Percentiles rank a stretch among this genome's conserved stretches.
Conservation (phyloP, 2,113 vertebrate species). For the Pteruthius melanotis region DNA sequence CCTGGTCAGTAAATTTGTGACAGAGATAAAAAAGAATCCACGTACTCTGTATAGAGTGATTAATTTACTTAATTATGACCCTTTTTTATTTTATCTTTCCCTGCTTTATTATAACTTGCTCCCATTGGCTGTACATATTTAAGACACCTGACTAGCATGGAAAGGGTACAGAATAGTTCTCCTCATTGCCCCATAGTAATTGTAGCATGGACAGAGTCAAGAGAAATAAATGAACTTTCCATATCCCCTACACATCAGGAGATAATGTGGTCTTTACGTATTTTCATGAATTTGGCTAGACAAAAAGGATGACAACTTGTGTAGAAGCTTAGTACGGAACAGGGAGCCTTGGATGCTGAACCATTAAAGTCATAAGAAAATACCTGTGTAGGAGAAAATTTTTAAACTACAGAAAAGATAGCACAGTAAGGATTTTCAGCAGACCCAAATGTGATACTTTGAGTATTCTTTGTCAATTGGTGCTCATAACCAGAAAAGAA, state of each 20-base stretch:
- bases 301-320: fast-evolving
- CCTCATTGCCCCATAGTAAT: neutral
- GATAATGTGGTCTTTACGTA: neutral
- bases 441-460: neutral
- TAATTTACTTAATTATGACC: neutral
- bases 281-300: neutral
- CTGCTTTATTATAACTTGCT: neutral
- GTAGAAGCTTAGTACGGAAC: neutral
- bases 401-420: neutral
- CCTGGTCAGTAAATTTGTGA: neutral
- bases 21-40: neutral
- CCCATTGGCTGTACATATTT: neutral
- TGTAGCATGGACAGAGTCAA: neutral
- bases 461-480: neutral
- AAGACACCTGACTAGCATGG: neutral
- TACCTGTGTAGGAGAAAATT: neutral
- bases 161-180: neutral
- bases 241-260: neutral
- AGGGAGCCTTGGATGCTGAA: neutral
- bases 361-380: neutral
- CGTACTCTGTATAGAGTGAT: neutral
- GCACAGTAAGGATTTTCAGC: neutral
- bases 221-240: neutral
- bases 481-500: neutral
- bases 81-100: neutral